Base-by-base conservation (phyloP, 2,888 invertebrate species). In the Incurvaria masculella region DNA sequence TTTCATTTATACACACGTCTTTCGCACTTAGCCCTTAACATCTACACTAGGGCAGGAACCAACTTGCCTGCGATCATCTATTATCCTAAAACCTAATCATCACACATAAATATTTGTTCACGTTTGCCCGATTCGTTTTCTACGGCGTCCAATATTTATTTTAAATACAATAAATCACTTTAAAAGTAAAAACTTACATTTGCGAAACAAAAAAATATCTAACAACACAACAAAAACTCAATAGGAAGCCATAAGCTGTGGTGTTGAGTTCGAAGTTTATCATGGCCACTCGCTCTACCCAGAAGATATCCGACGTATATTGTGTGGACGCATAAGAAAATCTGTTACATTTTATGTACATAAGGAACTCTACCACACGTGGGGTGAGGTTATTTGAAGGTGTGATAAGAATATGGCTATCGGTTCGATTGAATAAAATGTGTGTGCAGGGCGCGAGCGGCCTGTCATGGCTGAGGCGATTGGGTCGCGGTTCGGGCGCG, bases 21-120 rank as follows among this genome's bases (percentile, higher is more conserved):
- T 14, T 33, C 6, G 33, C 3, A 14, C 14, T 3, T 33, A 33
- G 14, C 33, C 33, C 14, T 8, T 11, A 4, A 33, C 4, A 23
- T 6, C 23, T 23, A 23, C 33, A 33, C 8, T 33, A 6, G 14
- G 8, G 14, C 33, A 33, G 14, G 6, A 4, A 33, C 4, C 11
- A 14, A 33, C 33, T n/a, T 33, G 14, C 33, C 8, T n/a, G 23
- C 10, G 10, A 23, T 23, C 5, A 33, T 33, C 33, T 33, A 53
- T 49, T 23, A 45, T 49, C 57, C 59, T 65, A 63, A 59, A 60
- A 61, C 61, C 68, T 72, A 73, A 62, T 66, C 71, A 76, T 78
- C 76, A 76, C 76, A 75, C 74, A 75, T 75, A 76, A 74, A 76
- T 76, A 74, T 71, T 65, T 66, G 64, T 66, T 64, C 65, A 68